Conservation (phyloP, 2,113 vertebrate genomes). For the Phyllopteryx taeniolatus region DNA sequence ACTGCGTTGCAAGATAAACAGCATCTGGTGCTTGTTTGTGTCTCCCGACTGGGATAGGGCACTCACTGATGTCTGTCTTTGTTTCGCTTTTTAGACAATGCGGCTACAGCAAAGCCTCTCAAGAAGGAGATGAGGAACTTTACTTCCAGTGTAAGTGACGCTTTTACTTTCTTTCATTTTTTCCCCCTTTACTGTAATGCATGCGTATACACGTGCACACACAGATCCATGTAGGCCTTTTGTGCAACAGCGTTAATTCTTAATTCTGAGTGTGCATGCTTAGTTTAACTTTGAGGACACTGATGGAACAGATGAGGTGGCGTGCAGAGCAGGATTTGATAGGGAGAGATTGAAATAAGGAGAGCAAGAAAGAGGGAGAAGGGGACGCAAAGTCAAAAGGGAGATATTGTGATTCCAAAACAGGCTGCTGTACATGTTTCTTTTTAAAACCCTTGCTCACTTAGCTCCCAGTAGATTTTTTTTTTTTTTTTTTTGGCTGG, state of each 20-base stretch:
- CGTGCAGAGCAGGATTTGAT: constrained; percentile 27
- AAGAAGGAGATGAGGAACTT: constrained; percentile 88
- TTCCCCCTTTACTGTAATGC: constrained; percentile 2
- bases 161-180: background rate
- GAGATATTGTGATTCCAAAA: constrained; percentile 2
- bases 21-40: constrained; percentile 23
- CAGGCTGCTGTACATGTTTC: constrained; percentile 24
- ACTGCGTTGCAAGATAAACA: constrained; percentile 18
- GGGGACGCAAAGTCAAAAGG: constrained; percentile 24
- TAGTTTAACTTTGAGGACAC: constrained; percentile 29
- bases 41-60: constrained; percentile 15
- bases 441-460: constrained; percentile 18
- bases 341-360: constrained; percentile 39
- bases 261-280: constrained; percentile 44
- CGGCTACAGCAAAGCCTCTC: constrained; percentile 88
- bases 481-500: background rate
- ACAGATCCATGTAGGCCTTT: constrained; percentile 32
- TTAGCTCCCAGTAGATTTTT: constrained; percentile 25
- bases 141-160: constrained; percentile 87
- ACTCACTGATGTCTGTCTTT: constrained; percentile 31
- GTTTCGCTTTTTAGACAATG: constrained; percentile 76
- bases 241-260: constrained; percentile 42
- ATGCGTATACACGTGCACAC: background rate
- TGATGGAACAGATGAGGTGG: constrained; percentile 38
- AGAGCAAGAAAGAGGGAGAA: constrained; percentile 4